These are phyloP conservation scores for Intellagama lesueurii DNA, from an alignment of 2,797 vertebrate genomes.

Conservation along the genomic window DNA sequence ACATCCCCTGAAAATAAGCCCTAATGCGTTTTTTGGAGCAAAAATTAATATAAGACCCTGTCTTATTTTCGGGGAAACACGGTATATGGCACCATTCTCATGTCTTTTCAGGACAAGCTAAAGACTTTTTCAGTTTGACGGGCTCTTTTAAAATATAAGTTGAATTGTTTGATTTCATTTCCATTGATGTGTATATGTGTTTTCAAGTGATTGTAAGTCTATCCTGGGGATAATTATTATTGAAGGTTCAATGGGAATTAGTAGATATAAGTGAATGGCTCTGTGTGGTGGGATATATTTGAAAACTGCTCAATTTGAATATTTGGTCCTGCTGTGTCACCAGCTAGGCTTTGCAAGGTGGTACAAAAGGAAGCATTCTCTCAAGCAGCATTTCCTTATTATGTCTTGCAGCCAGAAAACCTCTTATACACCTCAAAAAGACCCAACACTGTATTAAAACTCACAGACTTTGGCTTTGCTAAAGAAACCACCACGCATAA, in stretches of 20 bases:
- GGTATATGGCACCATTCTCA: not conserved
- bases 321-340: not conserved
- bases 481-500: conserved; percentile 98
- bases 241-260: not conserved
- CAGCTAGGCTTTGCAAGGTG: not conserved
- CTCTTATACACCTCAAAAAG: conserved; percentile 93
- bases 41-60: too few relatives aligned
- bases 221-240: not conserved
- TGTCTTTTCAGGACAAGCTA: not conserved
- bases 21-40: too few relatives aligned
- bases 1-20: too few relatives aligned
- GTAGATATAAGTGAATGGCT: not conserved
- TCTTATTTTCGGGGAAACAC: too few relatives aligned
- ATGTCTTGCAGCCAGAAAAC: conserved; percentile 90
- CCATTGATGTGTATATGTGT: not conserved
- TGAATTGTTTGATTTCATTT: not conserved
- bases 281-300: not conserved
- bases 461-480: conserved; percentile 98
- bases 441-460: conserved; percentile 91
- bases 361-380: not conserved
- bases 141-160: not conserved
- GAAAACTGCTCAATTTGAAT: too few relatives aligned
- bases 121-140: not conserved
- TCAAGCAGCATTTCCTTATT: conserved; percentile 16
- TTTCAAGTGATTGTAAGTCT: not conserved